These are phyloP conservation scores for Numenius phaeopus DNA, from an alignment of 2,797 vertebrate species.

Conservation along the genomic window DNA sequence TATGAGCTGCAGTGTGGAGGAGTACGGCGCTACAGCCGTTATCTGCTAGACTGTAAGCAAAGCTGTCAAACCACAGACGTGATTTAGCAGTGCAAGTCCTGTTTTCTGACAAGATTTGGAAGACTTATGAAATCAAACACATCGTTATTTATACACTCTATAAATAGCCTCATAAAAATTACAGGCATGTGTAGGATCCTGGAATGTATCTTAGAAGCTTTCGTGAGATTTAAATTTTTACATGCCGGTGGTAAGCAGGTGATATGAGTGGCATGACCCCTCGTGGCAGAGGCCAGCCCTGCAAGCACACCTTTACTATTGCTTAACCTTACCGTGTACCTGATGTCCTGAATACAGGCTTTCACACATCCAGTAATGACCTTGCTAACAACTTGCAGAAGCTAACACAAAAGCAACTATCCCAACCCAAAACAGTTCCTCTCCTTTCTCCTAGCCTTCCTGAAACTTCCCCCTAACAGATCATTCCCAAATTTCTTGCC, in stretches of 20 bases:
- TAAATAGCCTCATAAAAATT: background rate
- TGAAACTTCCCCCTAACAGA: background rate
- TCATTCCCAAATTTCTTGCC: background rate
- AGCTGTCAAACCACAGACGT: background rate
- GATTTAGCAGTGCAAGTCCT: background rate
- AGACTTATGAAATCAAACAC: background rate
- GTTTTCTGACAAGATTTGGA: background rate
- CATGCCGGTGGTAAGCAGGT: background rate
- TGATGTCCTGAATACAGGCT: background rate
- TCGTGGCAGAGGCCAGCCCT: background rate
- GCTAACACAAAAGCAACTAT: background rate
- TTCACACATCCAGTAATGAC: background rate
- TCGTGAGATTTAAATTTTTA: background rate
- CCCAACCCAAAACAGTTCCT: background rate
- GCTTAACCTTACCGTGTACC: background rate
- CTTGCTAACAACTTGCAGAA: background rate
- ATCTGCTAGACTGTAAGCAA: background rate
- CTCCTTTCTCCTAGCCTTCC: background rate
- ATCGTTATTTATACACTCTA: background rate
- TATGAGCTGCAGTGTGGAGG: background rate
- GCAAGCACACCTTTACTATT: background rate
- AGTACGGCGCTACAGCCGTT: fast-evolving
- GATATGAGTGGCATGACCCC: background rate
- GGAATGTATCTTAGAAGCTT: background rate
- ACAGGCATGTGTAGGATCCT: background rate